phyloP scores from a whole-genome alignment of 2,797 vertebrate genomes.

The Phylloscopus collybita region DNA sequence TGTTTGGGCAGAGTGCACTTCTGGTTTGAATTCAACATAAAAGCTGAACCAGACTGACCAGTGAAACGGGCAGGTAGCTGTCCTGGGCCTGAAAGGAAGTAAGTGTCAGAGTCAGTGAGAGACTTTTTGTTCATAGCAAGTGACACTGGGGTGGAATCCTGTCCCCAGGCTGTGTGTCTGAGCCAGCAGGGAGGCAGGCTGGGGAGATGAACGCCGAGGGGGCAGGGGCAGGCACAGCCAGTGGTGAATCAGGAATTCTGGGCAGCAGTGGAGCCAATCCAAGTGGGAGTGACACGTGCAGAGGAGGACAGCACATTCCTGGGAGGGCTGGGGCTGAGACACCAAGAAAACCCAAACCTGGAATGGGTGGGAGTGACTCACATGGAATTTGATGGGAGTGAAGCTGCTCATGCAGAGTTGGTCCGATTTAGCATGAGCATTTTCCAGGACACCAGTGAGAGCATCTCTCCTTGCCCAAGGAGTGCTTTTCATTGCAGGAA shows the following conservation, averaged over 20 bases:
- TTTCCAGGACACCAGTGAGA: not conserved
- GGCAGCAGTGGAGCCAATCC: not conserved
- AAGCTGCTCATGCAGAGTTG: not conserved
- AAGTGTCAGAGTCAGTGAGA: not conserved
- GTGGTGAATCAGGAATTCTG: not conserved
- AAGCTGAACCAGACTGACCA: not conserved
- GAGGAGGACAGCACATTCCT: not conserved
- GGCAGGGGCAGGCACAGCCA: not conserved
- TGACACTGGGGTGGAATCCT: not conserved
- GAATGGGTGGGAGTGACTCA: not conserved
- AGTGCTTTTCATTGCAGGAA: not conserved
- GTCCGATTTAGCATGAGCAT: not conserved
- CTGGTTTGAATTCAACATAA: not conserved
- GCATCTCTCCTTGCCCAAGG: not conserved
- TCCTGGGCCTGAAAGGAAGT: not conserved
- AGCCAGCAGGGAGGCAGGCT: not conserved
- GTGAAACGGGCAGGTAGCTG: not conserved
- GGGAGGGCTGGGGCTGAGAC: not conserved
- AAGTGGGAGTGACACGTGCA: not conserved
- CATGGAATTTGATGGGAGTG: not conserved
- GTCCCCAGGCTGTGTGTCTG: not conserved
- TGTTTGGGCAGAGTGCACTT: not conserved
- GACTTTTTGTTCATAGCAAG: not conserved
- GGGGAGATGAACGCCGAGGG: fast-evolving
- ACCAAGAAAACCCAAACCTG: not conserved